Evolutionary conservation across 2,797 vertebrate genomes (phyloP).

Genomic region (Lepidocolaptes lacrymiger): DNA sequence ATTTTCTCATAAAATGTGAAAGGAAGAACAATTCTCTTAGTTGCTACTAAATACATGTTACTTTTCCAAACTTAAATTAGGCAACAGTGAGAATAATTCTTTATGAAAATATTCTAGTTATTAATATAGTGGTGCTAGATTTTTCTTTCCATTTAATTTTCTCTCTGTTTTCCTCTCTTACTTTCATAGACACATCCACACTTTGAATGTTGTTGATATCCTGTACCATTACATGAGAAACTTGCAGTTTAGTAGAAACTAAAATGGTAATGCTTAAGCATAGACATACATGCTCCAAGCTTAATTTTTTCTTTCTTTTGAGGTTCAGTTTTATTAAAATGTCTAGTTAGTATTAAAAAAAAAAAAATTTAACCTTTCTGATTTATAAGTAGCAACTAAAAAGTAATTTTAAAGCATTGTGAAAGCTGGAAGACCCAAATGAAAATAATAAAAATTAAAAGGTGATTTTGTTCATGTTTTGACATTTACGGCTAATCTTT

Average conservation of each 20-base stretch:
- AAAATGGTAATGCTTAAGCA: not conserved
- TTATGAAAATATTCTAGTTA: not conserved
- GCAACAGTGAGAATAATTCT: not conserved
- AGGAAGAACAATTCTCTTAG: not conserved
- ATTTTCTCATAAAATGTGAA: not conserved
- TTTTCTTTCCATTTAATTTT: not conserved
- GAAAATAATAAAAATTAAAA: not conserved
- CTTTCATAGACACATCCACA: not conserved
- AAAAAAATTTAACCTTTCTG: not conserved
- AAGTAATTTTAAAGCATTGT: not conserved
- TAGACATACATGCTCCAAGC: not conserved
- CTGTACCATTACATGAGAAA: not conserved
- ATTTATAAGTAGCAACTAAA: not conserved
- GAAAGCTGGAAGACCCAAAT: not conserved
- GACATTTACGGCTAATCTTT: not conserved
- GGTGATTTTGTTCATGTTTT: not conserved
- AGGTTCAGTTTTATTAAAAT: not conserved
- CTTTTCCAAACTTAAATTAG: not conserved
- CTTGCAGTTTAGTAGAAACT: not conserved
- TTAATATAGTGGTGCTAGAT: not conserved
- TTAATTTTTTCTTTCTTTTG: not conserved
- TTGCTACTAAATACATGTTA: not conserved
- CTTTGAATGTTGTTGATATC: not conserved
- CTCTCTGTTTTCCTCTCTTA: not conserved
- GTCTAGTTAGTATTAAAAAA: not conserved